Evolutionary conservation across 1,140 invertebrate species (phyloP).

Genomic region (Drosophila neocordata): DNA sequence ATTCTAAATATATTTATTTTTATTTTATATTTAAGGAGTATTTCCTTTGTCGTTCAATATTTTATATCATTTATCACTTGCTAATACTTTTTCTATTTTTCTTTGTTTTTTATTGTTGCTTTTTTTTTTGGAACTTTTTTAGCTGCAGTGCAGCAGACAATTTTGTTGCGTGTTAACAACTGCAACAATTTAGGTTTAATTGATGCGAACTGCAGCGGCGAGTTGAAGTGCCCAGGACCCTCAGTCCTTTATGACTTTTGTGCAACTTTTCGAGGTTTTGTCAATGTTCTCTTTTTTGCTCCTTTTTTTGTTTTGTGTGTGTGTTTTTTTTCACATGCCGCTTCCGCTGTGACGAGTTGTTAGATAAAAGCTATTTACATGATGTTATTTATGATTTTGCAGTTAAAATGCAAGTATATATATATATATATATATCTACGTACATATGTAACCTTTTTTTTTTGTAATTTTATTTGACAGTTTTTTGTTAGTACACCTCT

Average conservation of each 20-base stretch:
- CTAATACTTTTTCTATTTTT: neutral
- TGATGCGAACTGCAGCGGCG: slow-evolving; percentile 70
- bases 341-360: slow-evolving; percentile 78
- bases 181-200: slow-evolving; percentile 81
- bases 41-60: neutral
- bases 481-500: slow-evolving; percentile 6
- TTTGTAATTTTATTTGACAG: slow-evolving; percentile 38
- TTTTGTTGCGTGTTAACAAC: slow-evolving; percentile 81
- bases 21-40: neutral
- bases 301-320: neutral
- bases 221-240: slow-evolving; percentile 62
- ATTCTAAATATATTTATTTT: too few species aligned
- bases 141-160: slow-evolving; percentile 77
- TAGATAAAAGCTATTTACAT: slow-evolving; percentile 81
- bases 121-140: slow-evolving; percentile 56
- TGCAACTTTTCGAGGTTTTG: slow-evolving; percentile 63
- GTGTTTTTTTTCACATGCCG: slow-evolving; percentile 11
- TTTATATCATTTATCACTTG: neutral
- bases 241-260: slow-evolving; percentile 45
- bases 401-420: slow-evolving; percentile 62
- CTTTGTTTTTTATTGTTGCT: slow-evolving; percentile 21
- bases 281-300: slow-evolving; percentile 32
- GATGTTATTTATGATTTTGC: slow-evolving; percentile 81
- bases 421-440: slow-evolving; percentile 24
- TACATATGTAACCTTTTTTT: slow-evolving; percentile 31